Conservation (phyloP, 1,140 invertebrate species). For the Euwallacea similis region DNA sequence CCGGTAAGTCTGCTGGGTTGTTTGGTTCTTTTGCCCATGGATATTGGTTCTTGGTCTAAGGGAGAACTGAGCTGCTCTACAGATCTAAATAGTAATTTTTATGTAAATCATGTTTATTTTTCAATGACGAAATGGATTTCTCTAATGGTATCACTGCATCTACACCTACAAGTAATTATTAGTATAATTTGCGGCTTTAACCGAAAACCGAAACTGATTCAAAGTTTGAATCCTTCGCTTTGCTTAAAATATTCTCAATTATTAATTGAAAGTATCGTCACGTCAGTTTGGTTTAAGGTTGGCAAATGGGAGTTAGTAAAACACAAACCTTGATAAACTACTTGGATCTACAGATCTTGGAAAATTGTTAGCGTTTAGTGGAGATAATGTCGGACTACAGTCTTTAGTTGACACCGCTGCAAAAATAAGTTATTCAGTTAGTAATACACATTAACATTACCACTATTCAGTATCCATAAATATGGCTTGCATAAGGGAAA, state of each 20-base stretch:
- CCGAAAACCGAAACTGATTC: too few species aligned
- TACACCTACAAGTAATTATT: too few species aligned
- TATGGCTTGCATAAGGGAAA: too few species aligned
- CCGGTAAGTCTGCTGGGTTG: slow-evolving; percentile 53
- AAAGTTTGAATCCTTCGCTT: too few species aligned
- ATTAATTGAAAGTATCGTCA: too few species aligned
- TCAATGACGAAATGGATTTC: background rate
- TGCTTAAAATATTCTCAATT: too few species aligned
- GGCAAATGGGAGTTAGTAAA: background rate
- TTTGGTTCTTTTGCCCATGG: slow-evolving; percentile 53
- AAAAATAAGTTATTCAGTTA: slow-evolving; percentile 16
- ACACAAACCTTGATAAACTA: slow-evolving; percentile 65
- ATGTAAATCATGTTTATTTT: background rate
- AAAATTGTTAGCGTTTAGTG: slow-evolving; percentile 74
- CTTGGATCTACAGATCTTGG: slow-evolving; percentile 74
- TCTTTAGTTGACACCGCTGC: slow-evolving; percentile 75
- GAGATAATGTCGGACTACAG: slow-evolving; percentile 78
- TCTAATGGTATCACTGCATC: too few species aligned
- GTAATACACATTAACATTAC: slow-evolving; percentile 5
- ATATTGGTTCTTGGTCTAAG: slow-evolving; percentile 58
- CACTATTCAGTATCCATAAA: slow-evolving; percentile 16
- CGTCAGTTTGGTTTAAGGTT: too few species aligned
- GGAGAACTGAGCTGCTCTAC: slow-evolving; percentile 64
- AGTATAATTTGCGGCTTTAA: too few species aligned
- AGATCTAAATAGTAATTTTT: slow-evolving; percentile 59